These are phyloP conservation scores for Papilio helenus DNA, from an alignment of 1,140 invertebrate species.

Conservation along the genomic window DNA sequence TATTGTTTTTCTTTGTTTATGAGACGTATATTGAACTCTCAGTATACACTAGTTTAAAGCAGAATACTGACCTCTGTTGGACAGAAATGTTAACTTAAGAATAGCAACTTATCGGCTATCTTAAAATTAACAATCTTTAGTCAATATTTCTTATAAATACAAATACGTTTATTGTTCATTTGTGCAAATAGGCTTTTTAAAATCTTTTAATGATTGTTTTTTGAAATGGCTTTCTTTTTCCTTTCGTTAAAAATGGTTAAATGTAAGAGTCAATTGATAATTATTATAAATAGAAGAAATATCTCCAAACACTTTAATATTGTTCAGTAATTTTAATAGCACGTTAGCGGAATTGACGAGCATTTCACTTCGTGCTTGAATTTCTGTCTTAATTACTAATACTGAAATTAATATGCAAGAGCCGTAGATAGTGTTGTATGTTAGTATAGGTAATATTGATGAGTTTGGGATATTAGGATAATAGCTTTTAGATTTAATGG, in stretches of 20 bases:
- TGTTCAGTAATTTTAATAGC: not conserved
- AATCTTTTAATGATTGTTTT: too few species aligned
- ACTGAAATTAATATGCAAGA: slow-evolving; percentile 22
- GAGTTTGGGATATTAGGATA: not conserved
- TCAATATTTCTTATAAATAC: too few species aligned
- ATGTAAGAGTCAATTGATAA: too few species aligned
- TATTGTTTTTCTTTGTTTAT: slow-evolving; percentile 25
- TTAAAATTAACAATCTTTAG: not conserved
- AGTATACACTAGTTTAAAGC: not conserved
- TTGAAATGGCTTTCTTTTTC: too few species aligned
- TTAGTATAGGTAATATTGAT: not conserved
- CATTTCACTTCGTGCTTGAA: slow-evolving; percentile 13
- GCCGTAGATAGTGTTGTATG: not conserved
- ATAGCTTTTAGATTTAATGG: not conserved
- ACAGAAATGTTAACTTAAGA: not conserved
- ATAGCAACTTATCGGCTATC: not conserved
- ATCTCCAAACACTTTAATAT: not conserved
- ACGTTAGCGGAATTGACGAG: slow-evolving; percentile 8
- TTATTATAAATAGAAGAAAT: not conserved
- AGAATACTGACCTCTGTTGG: not conserved
- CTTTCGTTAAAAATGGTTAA: too few species aligned
- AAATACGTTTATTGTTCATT: too few species aligned
- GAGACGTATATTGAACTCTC: not conserved
- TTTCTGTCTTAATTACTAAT: not conserved
- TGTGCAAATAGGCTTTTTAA: too few species aligned